Percentiles rank a stretch among this genome's conserved stretches.
phyloP scores from a whole-genome alignment of 2,797 vertebrate genomes.

The Pseudotriccus pelzelni region DNA sequence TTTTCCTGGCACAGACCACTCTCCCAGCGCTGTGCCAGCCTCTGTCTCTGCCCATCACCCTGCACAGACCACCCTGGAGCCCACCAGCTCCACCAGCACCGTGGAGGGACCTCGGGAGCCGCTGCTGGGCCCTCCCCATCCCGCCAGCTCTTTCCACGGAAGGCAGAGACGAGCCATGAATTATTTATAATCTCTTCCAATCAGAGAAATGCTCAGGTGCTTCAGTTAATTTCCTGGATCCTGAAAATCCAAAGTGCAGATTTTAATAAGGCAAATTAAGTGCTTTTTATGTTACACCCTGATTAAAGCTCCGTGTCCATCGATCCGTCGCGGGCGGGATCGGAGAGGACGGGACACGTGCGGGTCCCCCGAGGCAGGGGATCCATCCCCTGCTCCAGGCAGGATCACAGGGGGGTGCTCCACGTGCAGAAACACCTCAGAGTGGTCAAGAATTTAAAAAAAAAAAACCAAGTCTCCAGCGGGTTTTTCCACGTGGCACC shows the following conservation, averaged over 20 bases:
- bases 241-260: not conserved
- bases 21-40: not conserved
- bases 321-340: not conserved
- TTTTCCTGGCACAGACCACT: accelerated
- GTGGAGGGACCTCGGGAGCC: accelerated
- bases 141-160: not conserved
- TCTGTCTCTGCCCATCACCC: accelerated
- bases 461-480: accelerated
- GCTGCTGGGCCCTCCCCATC: accelerated
- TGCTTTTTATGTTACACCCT: not conserved
- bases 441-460: accelerated
- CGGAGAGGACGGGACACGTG: not conserved
- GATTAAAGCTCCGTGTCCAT: not conserved
- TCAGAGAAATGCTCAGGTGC: constrained; percentile 32
- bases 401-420: not conserved
- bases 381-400: not conserved
- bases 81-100: accelerated
- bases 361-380: not conserved
- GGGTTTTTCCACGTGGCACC: accelerated
- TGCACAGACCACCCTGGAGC: accelerated
- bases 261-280: constrained; percentile 51
- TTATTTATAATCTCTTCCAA: constrained; percentile 9
- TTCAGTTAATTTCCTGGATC: constrained; percentile 34
- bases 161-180: not conserved
- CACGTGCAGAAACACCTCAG: not conserved